Base-by-base conservation (phyloP, 2,888 invertebrate genomes). In the Saturnia pavonia region DNA sequence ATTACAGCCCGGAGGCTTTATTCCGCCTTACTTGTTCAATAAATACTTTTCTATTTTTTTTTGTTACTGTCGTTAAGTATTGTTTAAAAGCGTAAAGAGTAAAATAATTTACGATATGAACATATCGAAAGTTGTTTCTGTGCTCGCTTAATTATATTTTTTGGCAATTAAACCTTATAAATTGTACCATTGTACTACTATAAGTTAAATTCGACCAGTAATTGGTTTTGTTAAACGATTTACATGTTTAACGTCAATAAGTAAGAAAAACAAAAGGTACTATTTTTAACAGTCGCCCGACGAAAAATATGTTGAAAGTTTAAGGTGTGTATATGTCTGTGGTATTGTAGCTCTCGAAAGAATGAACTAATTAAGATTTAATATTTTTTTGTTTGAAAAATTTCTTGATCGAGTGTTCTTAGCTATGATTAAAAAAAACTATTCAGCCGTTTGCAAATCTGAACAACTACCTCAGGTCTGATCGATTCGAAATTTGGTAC, bases 1-100 rank as follows among this genome's bases (percentile, higher is more conserved):
- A 82, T 81, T 83, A 80, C n/a, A 16, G 40, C 40, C 65, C 9
- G n/a, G 65, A 40, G 65, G 65, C 65, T 65, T 40, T 40, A 40
- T 40, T 40, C 27, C 9, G 54, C 22, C 19, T 14, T 27, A 60
- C 25, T 27, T 60, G 54, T 54, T 54, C 54, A 54, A 54, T 22
- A 54, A 22, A 60, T 60, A 27, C 57, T 60, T 60, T 60, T 60
- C 57, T 60, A 27, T 0, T 27, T 16, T 60, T n/a, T 25, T 25
- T 60, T 27, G 11, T 60, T 60, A 14, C 25, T 16, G 6, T 27
- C 54, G 14, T 43, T 43, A 54, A 22, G 22, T 11, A 11, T 27
- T 25, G 27, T 60, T 51, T 25, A 1, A 60, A 14, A 60, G 25
- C 27, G 14, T 60, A 60, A 60, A 60, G 25, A 27, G 14, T 60